Base-by-base conservation (phyloP, 2,797 vertebrate genomes). In the Anguilla pacifica region DNA sequence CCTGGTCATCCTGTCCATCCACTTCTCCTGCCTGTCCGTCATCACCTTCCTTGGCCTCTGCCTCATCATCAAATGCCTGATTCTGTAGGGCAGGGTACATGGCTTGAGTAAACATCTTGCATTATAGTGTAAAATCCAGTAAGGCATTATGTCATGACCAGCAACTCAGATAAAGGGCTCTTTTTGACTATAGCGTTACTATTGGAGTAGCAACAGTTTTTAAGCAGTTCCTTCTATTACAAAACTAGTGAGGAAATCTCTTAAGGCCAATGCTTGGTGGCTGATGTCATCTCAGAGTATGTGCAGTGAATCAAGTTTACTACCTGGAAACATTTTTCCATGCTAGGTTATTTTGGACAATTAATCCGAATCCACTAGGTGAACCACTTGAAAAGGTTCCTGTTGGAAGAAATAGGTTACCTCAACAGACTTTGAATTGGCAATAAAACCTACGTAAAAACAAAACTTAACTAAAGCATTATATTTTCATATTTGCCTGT, bases 11-110 rank as follows among this genome's bases (percentile, higher is more conserved):
- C 85, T 95, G 0, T 95, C 93, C 0, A 84, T 94, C 10, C 95
- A 95, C 86, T 94, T 95, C 90, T 94, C 95, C 84, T 96, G 95
- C 55, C 90, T 96, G 31, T 95, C 94, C 13, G 53, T 94, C 83
- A 93, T 95, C 86, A 86, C 93, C 89, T 95, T 96, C 87, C 91
- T 96, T 77, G 94, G 91, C 81, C 90, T 96, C 35, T 95, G 95
- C 90, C 92, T 96, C 81, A 90, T 95, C 1, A 93, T 96, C 55
- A 96, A 94, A 90, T 95, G 94, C 92, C 89, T 96, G 25, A 92
- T 95, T 4, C 86, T 95, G 25, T 95, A 94, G 90, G 82, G 57
- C 28, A 6, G 83, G 46, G 72, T 57, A 43, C 28, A 51, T 19
- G 13, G n/a, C 22, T 19, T 6, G 39, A 64, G 43, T 25, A 35